Conservation (phyloP, 1,140 invertebrate species). For the Aricia agestis region DNA sequence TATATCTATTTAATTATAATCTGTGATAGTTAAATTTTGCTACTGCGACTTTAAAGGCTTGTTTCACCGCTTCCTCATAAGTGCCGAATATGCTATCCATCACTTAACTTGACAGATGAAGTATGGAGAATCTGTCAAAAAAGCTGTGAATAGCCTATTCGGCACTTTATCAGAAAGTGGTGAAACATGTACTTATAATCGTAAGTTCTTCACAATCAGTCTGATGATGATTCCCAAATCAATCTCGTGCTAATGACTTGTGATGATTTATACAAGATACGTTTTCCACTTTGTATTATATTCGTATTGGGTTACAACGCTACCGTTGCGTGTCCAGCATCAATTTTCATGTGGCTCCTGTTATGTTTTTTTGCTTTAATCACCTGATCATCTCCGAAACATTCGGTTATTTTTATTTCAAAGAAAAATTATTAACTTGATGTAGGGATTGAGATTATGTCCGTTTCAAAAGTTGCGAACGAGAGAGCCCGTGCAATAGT, state of each 20-base stretch:
- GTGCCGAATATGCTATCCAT: too few relatives aligned
- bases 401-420: background rate
- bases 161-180: too few relatives aligned
- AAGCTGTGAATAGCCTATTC: too few relatives aligned
- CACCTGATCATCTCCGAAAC: background rate
- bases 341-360: slow-evolving; percentile 2
- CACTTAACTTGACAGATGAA: too few relatives aligned
- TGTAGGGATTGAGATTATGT: background rate
- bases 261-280: background rate
- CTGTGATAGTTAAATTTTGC: too few relatives aligned
- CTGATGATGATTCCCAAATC: background rate
- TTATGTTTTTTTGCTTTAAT: slow-evolving; percentile 1
- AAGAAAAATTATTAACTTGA: background rate
- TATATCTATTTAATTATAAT: too few relatives aligned
- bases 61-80: too few relatives aligned
- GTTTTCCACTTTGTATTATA: background rate
- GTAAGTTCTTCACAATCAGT: background rate
- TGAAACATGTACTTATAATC: too few relatives aligned
- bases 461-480: background rate
- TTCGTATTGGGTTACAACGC: background rate
- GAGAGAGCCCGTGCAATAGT: background rate
- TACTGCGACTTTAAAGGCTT: too few relatives aligned
- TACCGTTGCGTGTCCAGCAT: background rate
- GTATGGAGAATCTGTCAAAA: too few relatives aligned
- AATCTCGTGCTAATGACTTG: slow-evolving; percentile 1